A percentile compares a stretch with the other conserved stretches of the same genome.
phyloP scores from a whole-genome alignment of 2,113 vertebrate species.

The Sceloporus undulatus region DNA sequence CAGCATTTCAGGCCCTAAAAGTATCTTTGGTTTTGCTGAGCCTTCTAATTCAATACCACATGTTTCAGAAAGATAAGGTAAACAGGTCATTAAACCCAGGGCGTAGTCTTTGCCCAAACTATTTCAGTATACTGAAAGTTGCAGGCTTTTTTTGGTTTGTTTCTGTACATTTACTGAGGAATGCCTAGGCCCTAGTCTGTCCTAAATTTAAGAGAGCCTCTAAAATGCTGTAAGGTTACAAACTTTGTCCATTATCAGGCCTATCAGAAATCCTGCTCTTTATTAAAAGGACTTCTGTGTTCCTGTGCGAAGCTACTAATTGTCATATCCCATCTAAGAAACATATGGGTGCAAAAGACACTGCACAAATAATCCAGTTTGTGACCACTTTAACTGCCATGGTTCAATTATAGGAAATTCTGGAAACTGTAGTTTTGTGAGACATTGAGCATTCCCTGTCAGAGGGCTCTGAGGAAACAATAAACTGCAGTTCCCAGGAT shows the following conservation, averaged over 20 bases:
- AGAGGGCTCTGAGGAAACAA: no score
- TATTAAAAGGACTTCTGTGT: neutral
- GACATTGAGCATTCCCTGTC: no score
- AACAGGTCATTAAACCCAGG: conserved; percentile 51
- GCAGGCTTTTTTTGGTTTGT: neutral
- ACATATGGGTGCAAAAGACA: neutral
- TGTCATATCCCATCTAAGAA: neutral
- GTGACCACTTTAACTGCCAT: no score
- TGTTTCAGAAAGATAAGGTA: conserved; percentile 54
- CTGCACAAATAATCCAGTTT: no score
- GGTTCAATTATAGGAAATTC: no score
- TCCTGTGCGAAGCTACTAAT: neutral
- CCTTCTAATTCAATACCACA: conserved; percentile 17
- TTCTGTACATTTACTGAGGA: neutral
- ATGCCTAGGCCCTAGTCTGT: neutral
- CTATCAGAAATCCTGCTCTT: neutral
- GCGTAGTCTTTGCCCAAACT: neutral
- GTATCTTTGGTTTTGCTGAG: conserved; percentile 50
- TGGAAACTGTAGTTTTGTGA: no score
- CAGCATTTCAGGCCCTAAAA: neutral
- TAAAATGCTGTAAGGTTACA: neutral
- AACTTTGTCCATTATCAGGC: neutral
- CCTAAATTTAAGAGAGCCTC: conserved; percentile 1
- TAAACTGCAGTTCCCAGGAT: no score
- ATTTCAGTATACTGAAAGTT: neutral